Evolutionary conservation across 1,140 invertebrate species (phyloP), one percentile per base, ranked within the genome.

Genomic region (Lerema accius): DNA sequence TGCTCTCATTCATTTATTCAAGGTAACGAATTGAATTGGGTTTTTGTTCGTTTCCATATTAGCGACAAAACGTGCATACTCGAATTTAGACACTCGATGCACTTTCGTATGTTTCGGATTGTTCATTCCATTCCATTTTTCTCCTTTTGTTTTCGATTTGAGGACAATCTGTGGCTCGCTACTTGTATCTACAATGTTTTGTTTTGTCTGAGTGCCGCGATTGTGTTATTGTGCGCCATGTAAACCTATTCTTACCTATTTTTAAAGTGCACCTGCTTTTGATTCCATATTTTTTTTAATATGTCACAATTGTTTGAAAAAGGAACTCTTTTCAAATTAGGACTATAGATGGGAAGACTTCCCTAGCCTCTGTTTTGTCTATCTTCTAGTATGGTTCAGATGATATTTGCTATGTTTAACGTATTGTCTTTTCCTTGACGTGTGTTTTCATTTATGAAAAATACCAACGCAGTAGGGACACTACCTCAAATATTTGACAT

Each of bases 71-170:
- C 69, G 73, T 63, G 69, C 65, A 73, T 71, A 76, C 75, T 80
- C 69, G 78, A 80, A 80, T 80, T 80, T 80, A 80, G 73, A 74
- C 73, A 80, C 76, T 82, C 77, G 69, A 82, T 76, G 73, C 71
- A 73, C 77, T 76, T 80, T 80, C 68, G 70, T 69, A 69, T 78
- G 78, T 80, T 80, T 80, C 76, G 75, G 76, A 71, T 80, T 78
- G 69, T 78, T 80, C 68, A 77, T 80, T 77, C 72, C 69, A 77
- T 80, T 58, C 60, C 69, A 79, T 82, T 79, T 80, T 80, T 73
- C 65, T 70, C 66, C 73, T 77, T 77, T 77, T 74, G 75, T 80
- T 80, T 72, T 66, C 73, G 71, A 76, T 78, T 75, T 74, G 74
- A 73, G 51, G 66, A 64, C 60, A 56, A 65, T 72, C 67, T 66